Evolutionary conservation across 2,797 vertebrate genomes (phyloP).

Genomic region (Buphagus erythrorhynchus): DNA sequence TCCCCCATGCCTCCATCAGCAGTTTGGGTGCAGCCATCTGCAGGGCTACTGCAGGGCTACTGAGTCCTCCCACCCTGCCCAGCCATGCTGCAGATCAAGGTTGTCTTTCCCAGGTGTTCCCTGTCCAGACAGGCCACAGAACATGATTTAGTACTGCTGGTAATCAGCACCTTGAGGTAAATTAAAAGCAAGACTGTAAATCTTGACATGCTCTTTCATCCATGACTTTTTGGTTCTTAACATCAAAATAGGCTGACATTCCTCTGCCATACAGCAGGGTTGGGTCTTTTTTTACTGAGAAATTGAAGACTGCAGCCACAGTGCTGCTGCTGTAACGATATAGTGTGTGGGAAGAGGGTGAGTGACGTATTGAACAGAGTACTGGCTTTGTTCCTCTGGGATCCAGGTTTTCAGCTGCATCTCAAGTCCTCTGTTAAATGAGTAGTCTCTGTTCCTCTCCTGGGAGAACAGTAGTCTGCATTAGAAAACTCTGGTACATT

Average conservation of each 20-base stretch:
- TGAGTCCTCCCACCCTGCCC: not conserved
- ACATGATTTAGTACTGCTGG: conserved; percentile 8
- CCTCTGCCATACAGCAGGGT: not conserved
- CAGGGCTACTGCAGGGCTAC: conserved; percentile 7
- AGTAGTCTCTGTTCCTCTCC: not conserved
- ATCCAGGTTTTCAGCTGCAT: conserved; percentile 32
- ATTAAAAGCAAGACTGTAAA: conserved; percentile 52
- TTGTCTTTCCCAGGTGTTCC: not conserved
- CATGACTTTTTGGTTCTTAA: not conserved
- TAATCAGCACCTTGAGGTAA: conserved; percentile 48
- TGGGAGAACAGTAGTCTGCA: not conserved
- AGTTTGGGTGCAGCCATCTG: conserved; percentile 41
- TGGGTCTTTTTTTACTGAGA: conserved; percentile 40
- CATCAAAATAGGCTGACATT: conserved; percentile 46
- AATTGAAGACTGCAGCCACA: conserved; percentile 21
- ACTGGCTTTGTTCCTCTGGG: conserved; percentile 38
- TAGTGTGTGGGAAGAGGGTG: not conserved
- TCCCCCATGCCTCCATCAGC: not conserved
- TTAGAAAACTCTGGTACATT: not conserved
- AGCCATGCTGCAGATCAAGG: not conserved
- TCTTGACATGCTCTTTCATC: conserved; percentile 35
- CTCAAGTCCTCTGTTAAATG: not conserved
- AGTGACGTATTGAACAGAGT: not conserved
- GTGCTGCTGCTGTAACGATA: conserved; percentile 7
- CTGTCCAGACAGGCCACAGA: not conserved